Evolutionary conservation across 2,888 invertebrate species (phyloP).

Genomic region (Eucera pruinosa): DNA sequence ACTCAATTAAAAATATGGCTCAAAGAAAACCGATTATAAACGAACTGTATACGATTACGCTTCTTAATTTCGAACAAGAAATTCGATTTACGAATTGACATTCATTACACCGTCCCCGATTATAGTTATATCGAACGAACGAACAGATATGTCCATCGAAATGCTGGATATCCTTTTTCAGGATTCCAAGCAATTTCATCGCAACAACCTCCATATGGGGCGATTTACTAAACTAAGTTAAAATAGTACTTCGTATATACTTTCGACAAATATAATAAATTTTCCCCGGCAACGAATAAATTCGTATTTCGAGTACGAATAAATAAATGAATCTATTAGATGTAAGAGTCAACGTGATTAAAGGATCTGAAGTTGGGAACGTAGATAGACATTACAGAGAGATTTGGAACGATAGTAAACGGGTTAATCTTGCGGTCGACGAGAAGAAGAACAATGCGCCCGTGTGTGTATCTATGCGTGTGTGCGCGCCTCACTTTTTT

Average conservation of each 20-base stretch:
- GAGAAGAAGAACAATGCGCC: conserved; percentile 31
- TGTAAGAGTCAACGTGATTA: conserved; percentile 20
- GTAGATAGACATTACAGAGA: background rate
- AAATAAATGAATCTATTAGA: conserved; percentile 29
- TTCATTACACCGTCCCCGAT: conserved; percentile 25
- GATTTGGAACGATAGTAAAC: conserved; percentile 15
- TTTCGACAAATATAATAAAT: conserved; percentile 18
- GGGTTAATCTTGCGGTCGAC: conserved; percentile 29
- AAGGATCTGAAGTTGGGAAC: conserved; percentile 10
- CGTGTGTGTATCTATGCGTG: conserved; percentile 7
- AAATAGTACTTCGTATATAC: conserved; percentile 26
- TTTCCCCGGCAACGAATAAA: background rate
- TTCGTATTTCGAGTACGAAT: conserved; percentile 15
- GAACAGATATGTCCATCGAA: conserved; percentile 1
- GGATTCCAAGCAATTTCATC: background rate
- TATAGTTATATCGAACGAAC: conserved; percentile 8
- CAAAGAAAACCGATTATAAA: no score
- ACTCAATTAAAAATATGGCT: no score
- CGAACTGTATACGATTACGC: background rate
- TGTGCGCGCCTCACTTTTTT: background rate
- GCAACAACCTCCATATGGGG: conserved; percentile 12
- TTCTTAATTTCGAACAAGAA: conserved; percentile 39
- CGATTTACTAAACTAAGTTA: conserved; percentile 12
- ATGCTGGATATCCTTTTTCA: no score
- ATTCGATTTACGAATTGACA: conserved; percentile 57